Evolutionary conservation across 1,140 invertebrate species (phyloP).

Genomic region (Rhyzopertha dominica): DNA sequence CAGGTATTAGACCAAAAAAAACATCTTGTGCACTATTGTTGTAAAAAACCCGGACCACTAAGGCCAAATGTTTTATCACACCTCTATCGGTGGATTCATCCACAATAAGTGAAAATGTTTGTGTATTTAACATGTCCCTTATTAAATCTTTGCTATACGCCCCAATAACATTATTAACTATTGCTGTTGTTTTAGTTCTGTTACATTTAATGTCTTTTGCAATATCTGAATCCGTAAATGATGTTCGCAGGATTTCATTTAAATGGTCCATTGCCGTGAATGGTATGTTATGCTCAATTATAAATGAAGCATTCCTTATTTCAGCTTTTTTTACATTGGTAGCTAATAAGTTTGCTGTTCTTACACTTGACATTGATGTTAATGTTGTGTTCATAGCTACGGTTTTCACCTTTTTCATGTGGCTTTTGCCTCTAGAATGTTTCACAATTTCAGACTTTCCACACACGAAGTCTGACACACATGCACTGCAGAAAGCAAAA

Average conservation of each 20-base stretch:
- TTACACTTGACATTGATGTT: no score
- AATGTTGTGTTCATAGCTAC: no score
- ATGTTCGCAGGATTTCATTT: slow-evolving; percentile 12
- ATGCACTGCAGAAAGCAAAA: slow-evolving; percentile 7
- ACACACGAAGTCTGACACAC: slow-evolving; percentile 13
- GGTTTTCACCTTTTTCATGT: slow-evolving; percentile 14
- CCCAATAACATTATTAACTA: slow-evolving; percentile 16
- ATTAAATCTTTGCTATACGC: slow-evolving; percentile 2
- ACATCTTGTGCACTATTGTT: slow-evolving; percentile 31
- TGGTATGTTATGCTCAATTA: slow-evolving; percentile 26
- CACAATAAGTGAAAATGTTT: slow-evolving; percentile 37
- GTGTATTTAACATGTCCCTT: slow-evolving; percentile 17
- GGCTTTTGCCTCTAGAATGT: slow-evolving; percentile 3
- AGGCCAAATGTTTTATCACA: slow-evolving; percentile 32
- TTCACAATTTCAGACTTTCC: slow-evolving; percentile 14
- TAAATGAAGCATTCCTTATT: slow-evolving; percentile 18
- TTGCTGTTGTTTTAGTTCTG: slow-evolving; percentile 11
- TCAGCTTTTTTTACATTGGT: slow-evolving; percentile 14
- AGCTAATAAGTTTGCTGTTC: background rate
- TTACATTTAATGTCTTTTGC: slow-evolving; percentile 12
- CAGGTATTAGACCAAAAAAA: slow-evolving; percentile 21
- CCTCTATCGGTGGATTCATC: slow-evolving; percentile 40
- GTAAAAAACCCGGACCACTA: slow-evolving; percentile 30
- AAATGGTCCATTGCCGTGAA: slow-evolving; percentile 22
- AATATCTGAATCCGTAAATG: slow-evolving; percentile 20